A percentile compares a stretch with the other conserved stretches of the same genome.
Conservation (phyloP, 2,797 vertebrate genomes). For the Pelochelys cantorii region DNA sequence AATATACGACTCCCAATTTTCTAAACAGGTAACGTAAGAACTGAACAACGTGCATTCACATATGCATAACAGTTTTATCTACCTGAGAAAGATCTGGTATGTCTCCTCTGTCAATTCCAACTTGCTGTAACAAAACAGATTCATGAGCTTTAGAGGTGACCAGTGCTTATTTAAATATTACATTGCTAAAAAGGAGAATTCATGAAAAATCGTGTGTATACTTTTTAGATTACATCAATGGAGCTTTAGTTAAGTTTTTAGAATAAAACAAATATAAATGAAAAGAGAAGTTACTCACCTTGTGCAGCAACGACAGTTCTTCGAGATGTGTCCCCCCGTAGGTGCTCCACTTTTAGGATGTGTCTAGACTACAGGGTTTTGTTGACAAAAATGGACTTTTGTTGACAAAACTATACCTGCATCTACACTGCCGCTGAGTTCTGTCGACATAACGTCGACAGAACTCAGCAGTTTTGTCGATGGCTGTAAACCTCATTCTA, state of each 20-base stretch:
- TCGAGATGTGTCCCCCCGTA: too few relatives aligned
- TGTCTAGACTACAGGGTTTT: too few relatives aligned
- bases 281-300: too few relatives aligned
- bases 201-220: not conserved
- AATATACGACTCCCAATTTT: not conserved
- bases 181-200: slow-evolving; percentile 20
- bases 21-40: slow-evolving; percentile 14
- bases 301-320: too few relatives aligned
- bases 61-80: slow-evolving; percentile 61
- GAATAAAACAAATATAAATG: not conserved
- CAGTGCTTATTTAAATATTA: slow-evolving; percentile 23
- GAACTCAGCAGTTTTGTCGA: too few relatives aligned
- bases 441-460: too few relatives aligned
- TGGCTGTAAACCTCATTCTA: too few relatives aligned
- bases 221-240: not conserved
- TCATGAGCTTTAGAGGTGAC: slow-evolving; percentile 38
- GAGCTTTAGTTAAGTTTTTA: not conserved
- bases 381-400: too few relatives aligned
- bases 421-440: too few relatives aligned
- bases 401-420: too few relatives aligned
- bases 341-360: too few relatives aligned
- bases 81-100: slow-evolving; percentile 99
- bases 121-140: slow-evolving; percentile 88
- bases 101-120: slow-evolving; percentile 99
- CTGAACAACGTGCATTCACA: slow-evolving; percentile 4